A percentile compares a stretch with the other conserved stretches of the same genome.
Conservation (phyloP, 2,113 vertebrate genomes). For the Leucopternis melanops region DNA sequence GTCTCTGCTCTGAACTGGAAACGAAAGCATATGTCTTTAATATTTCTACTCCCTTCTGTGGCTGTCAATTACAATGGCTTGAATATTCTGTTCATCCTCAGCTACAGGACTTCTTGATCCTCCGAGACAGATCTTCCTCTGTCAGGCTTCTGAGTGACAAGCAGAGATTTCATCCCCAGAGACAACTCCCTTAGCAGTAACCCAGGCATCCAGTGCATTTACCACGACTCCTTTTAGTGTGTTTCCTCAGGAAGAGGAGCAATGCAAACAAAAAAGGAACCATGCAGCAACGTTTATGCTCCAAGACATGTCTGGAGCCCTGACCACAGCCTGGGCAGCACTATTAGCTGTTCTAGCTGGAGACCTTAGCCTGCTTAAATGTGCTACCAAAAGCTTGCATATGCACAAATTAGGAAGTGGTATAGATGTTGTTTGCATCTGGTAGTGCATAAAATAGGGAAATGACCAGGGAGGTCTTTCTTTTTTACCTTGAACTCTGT, state of each 20-base stretch:
- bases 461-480: not conserved
- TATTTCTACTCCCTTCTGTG: not conserved
- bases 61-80: not conserved
- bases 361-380: not conserved
- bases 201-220: not conserved
- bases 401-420: not conserved
- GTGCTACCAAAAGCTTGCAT: not conserved
- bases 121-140: not conserved
- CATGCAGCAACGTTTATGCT: not conserved
- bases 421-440: not conserved
- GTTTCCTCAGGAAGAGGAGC: not conserved
- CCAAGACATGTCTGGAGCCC: fast-evolving
- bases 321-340: not conserved
- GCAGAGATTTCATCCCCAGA: not conserved
- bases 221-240: not conserved
- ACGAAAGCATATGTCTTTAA: not conserved
- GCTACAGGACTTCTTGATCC: not conserved
- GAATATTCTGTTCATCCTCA: not conserved
- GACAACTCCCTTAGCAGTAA: not conserved
- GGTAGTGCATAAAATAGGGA: not conserved
- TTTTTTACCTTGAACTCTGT: not conserved
- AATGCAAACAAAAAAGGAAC: not conserved
- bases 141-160: not conserved
- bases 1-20: not conserved
- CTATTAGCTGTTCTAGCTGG: not conserved